Evolutionary conservation across 2,797 vertebrate species (phyloP).

Genomic region (Betta splendens): DNA sequence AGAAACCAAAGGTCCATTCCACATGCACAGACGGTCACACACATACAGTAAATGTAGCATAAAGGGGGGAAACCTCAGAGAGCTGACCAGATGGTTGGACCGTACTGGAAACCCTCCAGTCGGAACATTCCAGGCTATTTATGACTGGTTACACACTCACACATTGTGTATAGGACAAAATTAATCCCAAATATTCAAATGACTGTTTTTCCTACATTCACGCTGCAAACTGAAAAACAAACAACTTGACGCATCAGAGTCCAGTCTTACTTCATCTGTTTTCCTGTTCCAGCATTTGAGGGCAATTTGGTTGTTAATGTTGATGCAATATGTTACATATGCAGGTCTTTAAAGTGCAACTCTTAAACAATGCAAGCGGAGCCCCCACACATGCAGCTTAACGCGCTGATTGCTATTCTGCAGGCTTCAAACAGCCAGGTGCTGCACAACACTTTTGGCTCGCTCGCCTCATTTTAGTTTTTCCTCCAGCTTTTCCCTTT

Average conservation of each 20-base stretch:
- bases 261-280: constrained; percentile 42
- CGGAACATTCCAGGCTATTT: constrained; percentile 82
- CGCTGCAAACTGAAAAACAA: constrained; percentile 34
- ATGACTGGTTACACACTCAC: constrained; percentile 76
- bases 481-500: constrained; percentile 54
- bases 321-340: constrained; percentile 8
- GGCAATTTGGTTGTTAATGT: constrained; percentile 20
- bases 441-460: constrained; percentile 54
- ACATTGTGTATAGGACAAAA: constrained; percentile 49
- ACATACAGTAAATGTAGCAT: constrained; percentile 68
- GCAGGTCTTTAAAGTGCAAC: constrained; percentile 11
- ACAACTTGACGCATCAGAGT: constrained; percentile 16
- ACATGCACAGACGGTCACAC: constrained; percentile 39
- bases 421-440: constrained; percentile 57
- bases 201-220: constrained; percentile 38
- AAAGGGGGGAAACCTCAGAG: constrained; percentile 71
- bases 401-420: constrained; percentile 41
- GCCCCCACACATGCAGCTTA: constrained; percentile 12
- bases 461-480: constrained; percentile 35
- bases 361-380: constrained; percentile 20
- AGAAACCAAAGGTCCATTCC: constrained; percentile 40
- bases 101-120: constrained; percentile 75
- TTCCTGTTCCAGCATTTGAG: constrained; percentile 46
- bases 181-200: constrained; percentile 62
- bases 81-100: constrained; percentile 73